Percentiles rank a stretch among this genome's conserved stretches.
Conservation (phyloP, 2,113 vertebrate species). For the Ariopsis seemanni region DNA sequence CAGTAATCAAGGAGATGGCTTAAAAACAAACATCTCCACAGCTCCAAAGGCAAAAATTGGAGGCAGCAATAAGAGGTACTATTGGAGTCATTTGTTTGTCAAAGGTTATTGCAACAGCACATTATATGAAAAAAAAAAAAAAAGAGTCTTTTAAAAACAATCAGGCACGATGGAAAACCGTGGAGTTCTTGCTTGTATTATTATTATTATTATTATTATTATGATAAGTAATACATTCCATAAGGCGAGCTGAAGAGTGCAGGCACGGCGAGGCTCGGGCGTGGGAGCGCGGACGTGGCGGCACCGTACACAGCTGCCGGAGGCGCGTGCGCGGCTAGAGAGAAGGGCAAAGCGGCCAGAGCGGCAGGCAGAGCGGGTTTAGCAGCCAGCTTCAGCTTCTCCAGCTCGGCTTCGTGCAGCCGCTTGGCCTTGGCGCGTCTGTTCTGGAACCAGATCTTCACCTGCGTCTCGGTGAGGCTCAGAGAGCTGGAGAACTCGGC, state of each 20-base stretch:
- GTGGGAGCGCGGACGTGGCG: constrained; percentile 65
- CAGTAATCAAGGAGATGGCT: constrained; percentile 14
- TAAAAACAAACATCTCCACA: constrained; percentile 8
- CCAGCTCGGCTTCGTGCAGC: constrained; percentile 83
- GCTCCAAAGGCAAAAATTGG: not conserved
- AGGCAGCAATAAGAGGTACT: constrained; percentile 5
- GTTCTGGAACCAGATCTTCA: constrained; percentile 88
- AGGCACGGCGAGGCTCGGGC: constrained; percentile 72
- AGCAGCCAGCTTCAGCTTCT: constrained; percentile 78
- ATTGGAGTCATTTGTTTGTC: constrained; percentile 15
- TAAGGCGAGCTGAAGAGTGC: constrained; percentile 79
- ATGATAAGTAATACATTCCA: constrained; percentile 83
- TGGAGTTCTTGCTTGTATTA: not conserved
- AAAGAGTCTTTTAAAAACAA: not conserved
- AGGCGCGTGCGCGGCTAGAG: constrained; percentile 71
- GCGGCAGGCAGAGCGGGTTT: constrained; percentile 78
- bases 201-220: constrained; percentile 45
- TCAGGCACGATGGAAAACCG: not conserved
- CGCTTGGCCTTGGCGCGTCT: constrained; percentile 82
- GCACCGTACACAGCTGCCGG: constrained; percentile 68
- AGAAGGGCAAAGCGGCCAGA: constrained; percentile 78
- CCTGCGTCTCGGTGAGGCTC: constrained; percentile 83
- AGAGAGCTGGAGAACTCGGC: constrained; percentile 80
- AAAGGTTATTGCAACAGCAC: constrained; percentile 13
- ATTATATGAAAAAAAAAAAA: not conserved